Evolutionary conservation across 2,797 vertebrate genomes (phyloP).

Genomic region (Poeciliopsis turneri): DNA sequence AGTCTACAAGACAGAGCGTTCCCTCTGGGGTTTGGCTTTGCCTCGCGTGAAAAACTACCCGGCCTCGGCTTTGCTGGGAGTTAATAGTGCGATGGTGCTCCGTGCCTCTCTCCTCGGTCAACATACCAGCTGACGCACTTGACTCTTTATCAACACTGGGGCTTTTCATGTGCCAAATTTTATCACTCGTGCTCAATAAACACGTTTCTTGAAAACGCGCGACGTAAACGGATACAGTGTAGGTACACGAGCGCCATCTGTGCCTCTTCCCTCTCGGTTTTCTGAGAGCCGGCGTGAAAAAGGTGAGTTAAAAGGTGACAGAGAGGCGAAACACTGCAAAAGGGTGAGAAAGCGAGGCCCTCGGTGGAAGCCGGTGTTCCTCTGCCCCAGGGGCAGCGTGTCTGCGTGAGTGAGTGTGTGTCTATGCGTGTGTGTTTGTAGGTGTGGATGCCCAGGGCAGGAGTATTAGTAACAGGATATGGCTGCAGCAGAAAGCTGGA

Average conservation of each 20-base stretch:
- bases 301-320: slow-evolving; percentile 63
- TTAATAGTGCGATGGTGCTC: background rate
- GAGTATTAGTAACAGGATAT: slow-evolving; percentile 92
- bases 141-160: background rate
- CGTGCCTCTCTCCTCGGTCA: background rate
- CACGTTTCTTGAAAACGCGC: background rate
- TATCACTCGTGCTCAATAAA: background rate
- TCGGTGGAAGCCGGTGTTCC: slow-evolving; percentile 78
- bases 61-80: background rate
- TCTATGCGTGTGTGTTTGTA: slow-evolving; percentile 24
- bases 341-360: slow-evolving; percentile 66
- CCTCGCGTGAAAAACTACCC: background rate
- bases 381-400: slow-evolving; percentile 66
- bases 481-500: slow-evolving; percentile 81
- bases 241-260: background rate
- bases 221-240: slow-evolving; percentile 3
- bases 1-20: background rate
- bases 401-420: slow-evolving; percentile 30
- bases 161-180: background rate
- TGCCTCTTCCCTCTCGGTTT: slow-evolving; percentile 17
- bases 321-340: slow-evolving; percentile 65
- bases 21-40: background rate
- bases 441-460: slow-evolving; percentile 74
- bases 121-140: background rate
- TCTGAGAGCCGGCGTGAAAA: slow-evolving; percentile 58